Evolutionary conservation across 2,888 invertebrate species (phyloP).

Genomic region (Leptura quadrifasciata): DNA sequence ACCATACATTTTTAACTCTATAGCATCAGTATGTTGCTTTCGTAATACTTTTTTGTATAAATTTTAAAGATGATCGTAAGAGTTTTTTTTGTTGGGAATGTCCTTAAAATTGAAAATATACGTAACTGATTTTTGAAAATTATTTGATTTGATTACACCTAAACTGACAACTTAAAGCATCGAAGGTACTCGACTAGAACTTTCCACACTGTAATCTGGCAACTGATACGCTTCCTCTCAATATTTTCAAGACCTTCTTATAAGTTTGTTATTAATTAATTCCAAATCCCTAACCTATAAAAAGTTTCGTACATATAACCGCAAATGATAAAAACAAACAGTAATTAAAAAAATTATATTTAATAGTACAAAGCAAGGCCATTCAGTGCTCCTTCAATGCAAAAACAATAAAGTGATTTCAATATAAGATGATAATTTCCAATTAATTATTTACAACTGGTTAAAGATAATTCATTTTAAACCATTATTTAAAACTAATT

Average conservation of each 20-base stretch:
- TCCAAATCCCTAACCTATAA: neutral
- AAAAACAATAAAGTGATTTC: conserved; percentile 11
- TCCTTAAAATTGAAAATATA: too few species aligned
- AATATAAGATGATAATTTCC: conserved; percentile 12
- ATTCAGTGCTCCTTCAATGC: neutral
- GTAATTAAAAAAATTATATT: neutral
- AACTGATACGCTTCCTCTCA: neutral
- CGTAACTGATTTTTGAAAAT: too few species aligned
- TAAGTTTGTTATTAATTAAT: neutral
- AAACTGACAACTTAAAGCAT: too few species aligned
- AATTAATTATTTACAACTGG: conserved; percentile 18
- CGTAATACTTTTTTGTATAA: too few species aligned
- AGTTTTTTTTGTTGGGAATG: too few species aligned
- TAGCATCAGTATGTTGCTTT: too few species aligned
- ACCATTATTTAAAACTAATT: conserved; percentile 3
- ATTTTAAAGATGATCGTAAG: too few species aligned
- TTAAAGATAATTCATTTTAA: neutral
- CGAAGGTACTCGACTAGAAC: too few species aligned
- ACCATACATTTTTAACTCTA: too few species aligned
- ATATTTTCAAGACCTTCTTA: neutral
- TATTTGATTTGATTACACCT: too few species aligned
- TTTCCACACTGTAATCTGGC: too few species aligned
- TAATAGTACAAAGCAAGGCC: conserved; percentile 8
- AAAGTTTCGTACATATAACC: neutral
- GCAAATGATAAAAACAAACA: conserved; percentile 8